Evolutionary conservation across 1,140 invertebrate species (phyloP).

Genomic region (Heliothis virescens): DNA sequence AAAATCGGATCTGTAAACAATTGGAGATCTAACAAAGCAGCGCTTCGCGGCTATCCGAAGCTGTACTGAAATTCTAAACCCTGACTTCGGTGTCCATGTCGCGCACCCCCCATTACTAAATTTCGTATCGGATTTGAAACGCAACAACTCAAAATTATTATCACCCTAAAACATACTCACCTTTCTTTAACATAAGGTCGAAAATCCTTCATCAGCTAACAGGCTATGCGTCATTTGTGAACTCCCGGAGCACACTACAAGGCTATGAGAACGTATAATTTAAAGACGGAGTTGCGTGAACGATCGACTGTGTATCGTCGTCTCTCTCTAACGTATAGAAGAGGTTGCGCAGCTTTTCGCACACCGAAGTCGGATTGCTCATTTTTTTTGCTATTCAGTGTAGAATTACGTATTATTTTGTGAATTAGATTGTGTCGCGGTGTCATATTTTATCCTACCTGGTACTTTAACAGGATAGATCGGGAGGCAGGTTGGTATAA

Average conservation of each 20-base stretch:
- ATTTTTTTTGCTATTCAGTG: conserved; percentile 83
- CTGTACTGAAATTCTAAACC: conserved; percentile 86
- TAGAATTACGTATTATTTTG: conserved; percentile 85
- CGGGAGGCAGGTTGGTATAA: conserved; percentile 68
- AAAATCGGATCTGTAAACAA: conserved; percentile 79
- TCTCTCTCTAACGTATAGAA: conserved; percentile 67
- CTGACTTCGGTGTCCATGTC: conserved; percentile 83
- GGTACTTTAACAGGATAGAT: conserved; percentile 65
- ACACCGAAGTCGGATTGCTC: conserved; percentile 74
- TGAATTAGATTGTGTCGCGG: conserved; percentile 83
- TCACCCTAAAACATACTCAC: conserved; percentile 31
- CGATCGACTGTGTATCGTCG: conserved; percentile 55
- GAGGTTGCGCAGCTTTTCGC: conserved; percentile 69
- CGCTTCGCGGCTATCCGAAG: conserved; percentile 84
- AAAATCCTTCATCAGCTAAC: conserved; percentile 44
- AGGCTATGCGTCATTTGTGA: conserved; percentile 55
- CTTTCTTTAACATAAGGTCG: conserved; percentile 2
- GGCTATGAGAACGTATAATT: conserved; percentile 86
- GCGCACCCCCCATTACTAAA: conserved; percentile 85
- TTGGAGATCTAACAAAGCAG: conserved; percentile 80
- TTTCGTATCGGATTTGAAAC: conserved; percentile 69
- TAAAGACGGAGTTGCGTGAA: conserved; percentile 79
- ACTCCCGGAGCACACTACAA: conserved; percentile 67
- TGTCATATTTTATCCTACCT: conserved; percentile 81
- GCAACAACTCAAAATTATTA: conserved; percentile 41